These are phyloP conservation scores for pig (Sus scrofa) DNA, from an alignment of 2,113 vertebrate genomes.

Conservation along the genomic window T2T-Sscrofa CM000825.6:71716001-71716500, in stretches of 20 bases:
- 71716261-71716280: not conserved
- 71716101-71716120: not conserved
- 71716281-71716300: not conserved
- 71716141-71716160: not conserved
- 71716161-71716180: not conserved
- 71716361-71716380: not conserved
- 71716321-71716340: not conserved
- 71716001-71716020: not conserved
- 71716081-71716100: not conserved
- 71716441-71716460: constrained; percentile 4
- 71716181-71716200: not conserved
- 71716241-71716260: not conserved
- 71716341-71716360: not conserved
- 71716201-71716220: not conserved
- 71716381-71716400: not conserved
- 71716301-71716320: not conserved
- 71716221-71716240: not conserved
- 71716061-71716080: not conserved
- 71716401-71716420: not conserved
- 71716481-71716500: not conserved
- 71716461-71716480: not conserved
- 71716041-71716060: not conserved
- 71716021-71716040: not conserved
- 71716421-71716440: not conserved
- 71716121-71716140: not conserved